Conservation (phyloP, 1,140 invertebrate species). For the Caenorhabditis brenneri region DNA sequence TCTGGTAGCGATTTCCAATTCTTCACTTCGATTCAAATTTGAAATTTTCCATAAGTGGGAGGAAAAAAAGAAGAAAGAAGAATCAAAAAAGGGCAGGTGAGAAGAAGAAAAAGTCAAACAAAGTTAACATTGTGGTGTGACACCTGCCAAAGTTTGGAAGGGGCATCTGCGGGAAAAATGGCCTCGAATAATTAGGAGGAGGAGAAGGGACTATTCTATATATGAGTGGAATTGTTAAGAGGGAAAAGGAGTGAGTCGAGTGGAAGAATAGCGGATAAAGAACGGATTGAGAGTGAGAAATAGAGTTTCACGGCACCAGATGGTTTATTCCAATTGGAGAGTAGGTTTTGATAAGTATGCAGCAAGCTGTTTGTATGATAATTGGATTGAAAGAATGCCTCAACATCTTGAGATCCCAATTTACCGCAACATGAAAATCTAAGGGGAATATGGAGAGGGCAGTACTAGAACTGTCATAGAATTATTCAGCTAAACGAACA, state of each 20-base stretch:
- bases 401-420: too few species aligned
- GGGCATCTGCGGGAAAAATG: constrained; percentile 32
- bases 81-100: background rate
- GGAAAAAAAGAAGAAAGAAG: too few species aligned
- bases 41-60: background rate
- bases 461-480: too few species aligned
- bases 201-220: background rate
- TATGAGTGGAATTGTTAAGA: constrained; percentile 20
- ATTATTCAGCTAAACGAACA: too few species aligned
- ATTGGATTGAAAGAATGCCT: background rate
- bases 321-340: background rate
- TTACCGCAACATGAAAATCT: too few species aligned
- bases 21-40: background rate
- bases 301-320: background rate
- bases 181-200: constrained; percentile 19
- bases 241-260: background rate
- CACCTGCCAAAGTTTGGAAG: background rate
- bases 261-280: background rate
- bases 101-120: background rate
- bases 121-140: background rate
- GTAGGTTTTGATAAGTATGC: background rate
- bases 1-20: background rate
- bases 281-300: too few species aligned
- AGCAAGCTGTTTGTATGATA: background rate
- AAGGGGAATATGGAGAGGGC: too few species aligned